Evolutionary conservation across 2,888 invertebrate genomes (phyloP).

Genomic region (Euphydryas editha): DNA sequence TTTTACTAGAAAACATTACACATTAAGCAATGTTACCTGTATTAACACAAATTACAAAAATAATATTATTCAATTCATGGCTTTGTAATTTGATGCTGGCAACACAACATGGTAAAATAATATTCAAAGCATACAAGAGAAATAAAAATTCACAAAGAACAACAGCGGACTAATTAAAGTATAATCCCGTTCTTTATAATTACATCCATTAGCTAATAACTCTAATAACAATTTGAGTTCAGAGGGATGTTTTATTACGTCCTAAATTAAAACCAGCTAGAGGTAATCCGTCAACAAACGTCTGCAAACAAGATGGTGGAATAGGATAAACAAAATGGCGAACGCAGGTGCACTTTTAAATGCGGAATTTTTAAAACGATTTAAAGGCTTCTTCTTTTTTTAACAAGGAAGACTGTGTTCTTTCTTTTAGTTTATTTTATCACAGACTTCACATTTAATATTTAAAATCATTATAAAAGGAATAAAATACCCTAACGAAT

Average conservation of each 20-base stretch:
- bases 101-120: conserved; percentile 22
- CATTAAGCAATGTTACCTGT: no score
- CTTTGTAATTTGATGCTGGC: conserved; percentile 3
- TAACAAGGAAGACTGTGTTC: conserved; percentile 44
- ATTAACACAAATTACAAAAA: neutral
- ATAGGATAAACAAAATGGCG: conserved; percentile 59
- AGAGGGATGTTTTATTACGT: conserved; percentile 73
- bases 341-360: conserved; percentile 64
- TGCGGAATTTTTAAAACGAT: conserved; percentile 49
- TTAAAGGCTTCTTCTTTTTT: conserved; percentile 3
- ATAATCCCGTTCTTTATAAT: conserved; percentile 74
- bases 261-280: conserved; percentile 59
- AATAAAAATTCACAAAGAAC: conserved; percentile 54
- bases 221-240: conserved; percentile 69
- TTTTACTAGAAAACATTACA: neutral
- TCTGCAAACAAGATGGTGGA: conserved; percentile 52
- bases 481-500: neutral
- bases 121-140: conserved; percentile 20
- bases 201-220: conserved; percentile 73
- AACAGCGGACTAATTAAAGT: conserved; percentile 67
- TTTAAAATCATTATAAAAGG: neutral
- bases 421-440: conserved; percentile 34
- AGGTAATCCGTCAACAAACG: conserved; percentile 71
- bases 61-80: neutral
- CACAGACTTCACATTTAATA: conserved; percentile 7